Base-by-base conservation (phyloP, 2,113 vertebrate species). In the Zosterops lateralis region DNA sequence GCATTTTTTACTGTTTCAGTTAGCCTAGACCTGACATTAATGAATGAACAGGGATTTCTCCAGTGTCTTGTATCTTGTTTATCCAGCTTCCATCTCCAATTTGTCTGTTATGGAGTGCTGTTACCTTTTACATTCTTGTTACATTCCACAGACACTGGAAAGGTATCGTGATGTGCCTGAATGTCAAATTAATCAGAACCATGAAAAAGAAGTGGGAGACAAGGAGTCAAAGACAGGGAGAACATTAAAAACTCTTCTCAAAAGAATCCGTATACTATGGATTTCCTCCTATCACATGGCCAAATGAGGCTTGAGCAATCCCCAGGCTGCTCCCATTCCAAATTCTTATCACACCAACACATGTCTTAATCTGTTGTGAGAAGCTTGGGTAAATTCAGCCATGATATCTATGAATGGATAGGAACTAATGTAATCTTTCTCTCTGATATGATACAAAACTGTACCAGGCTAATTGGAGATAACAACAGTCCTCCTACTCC, bases 331-430 rank as follows among this genome's bases (percentile, higher is more conserved):
- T 89, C 22, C 60, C 13, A 62, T 53, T 62, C 61, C 65, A 77
- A 66, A 75, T 12, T 64, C 34, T 29, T 18, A 56, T 40, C 29
- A 71, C 44, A 54, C 3, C 0, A 0, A 61, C 12, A 40, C 9
- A 5, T 5, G 2, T 8, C 42, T 53, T 61, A 9, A n/a, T 24
- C 19, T 32, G 14, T 26, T 62, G 5, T 32, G 14, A 94, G 58
- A 88, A 90, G 17, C 34, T 17, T 42, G 36, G 6, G 22, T 71
- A n/a, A 67, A 67, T 82, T 79, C 57, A 85, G 25, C 14, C 32
- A 32, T 44, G 5, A 34, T 47, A 40, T 18, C 42, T 67, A 67
- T 26, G 24, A 54, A 84, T 8, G 19, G 24, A 51, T 8, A 91
- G 51, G 29, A 58, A 73, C 8, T 17, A 62, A 53, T 19, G 11